These are phyloP conservation scores for Catamblyrhynchus diadema DNA, from an alignment of 2,797 vertebrate species.

Conservation along the genomic window DNA sequence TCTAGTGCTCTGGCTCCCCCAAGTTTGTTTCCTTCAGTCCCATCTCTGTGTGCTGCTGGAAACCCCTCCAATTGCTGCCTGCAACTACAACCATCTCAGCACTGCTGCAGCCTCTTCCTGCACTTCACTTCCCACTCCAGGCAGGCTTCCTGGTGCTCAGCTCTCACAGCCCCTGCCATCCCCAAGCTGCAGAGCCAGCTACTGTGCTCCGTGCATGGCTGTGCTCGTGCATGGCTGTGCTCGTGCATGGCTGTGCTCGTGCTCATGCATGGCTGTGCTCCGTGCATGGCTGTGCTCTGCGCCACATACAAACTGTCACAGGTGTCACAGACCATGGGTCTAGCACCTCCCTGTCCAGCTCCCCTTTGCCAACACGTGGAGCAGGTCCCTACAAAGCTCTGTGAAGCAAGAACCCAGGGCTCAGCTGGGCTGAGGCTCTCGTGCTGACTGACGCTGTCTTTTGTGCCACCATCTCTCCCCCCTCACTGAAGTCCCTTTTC, in stretches of 20 bases:
- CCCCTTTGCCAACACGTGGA: not conserved
- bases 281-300: too few species aligned
- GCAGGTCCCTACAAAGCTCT: not conserved
- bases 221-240: rapidly evolving
- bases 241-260: too few species aligned
- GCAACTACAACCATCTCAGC: not conserved
- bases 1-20: not conserved
- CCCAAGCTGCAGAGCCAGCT: not conserved
- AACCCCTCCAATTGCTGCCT: not conserved
- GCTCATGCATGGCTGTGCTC: too few species aligned
- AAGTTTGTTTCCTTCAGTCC: rapidly evolving
- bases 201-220: rapidly evolving
- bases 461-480: not conserved
- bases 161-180: not conserved
- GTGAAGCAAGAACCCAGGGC: not conserved
- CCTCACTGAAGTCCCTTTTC: not conserved
- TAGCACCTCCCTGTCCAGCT: rapidly evolving
- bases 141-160: not conserved
- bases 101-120: not conserved
- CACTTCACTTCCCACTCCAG: not conserved
- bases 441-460: not conserved
- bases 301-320: rapidly evolving
- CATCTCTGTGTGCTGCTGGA: not conserved
- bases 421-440: not conserved
- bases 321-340: rapidly evolving